phyloP scores from a whole-genome alignment of 2,113 vertebrate genomes.

The Bubo scandiacus region DNA sequence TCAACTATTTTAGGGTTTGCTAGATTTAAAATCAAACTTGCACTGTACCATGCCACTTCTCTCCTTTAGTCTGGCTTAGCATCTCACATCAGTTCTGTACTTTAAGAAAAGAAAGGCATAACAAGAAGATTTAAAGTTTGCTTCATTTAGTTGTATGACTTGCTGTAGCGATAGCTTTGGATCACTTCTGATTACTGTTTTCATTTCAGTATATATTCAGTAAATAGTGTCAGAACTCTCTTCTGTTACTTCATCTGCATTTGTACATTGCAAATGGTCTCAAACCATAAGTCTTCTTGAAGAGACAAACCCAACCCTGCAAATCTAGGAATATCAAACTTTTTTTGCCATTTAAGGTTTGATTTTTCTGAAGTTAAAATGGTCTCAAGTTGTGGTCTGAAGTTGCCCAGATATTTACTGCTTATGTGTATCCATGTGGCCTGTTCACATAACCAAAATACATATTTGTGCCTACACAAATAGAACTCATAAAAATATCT shows the following conservation, averaged over 20 bases:
- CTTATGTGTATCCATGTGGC: neutral
- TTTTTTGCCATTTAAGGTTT: constrained; percentile 45
- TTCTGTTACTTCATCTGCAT: neutral
- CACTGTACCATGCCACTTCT: neutral
- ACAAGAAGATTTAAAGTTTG: neutral
- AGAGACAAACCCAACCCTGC: neutral
- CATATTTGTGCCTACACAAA: constrained; percentile 20
- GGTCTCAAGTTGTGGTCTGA: neutral
- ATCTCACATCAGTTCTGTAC: neutral
- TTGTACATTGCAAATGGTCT: neutral
- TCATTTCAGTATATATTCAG: neutral
- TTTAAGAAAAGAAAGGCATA: neutral
- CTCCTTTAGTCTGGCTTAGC: neutral
- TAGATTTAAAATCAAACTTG: neutral
- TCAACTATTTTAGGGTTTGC: neutral
- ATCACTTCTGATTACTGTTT: neutral
- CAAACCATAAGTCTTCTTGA: neutral
- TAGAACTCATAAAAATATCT: constrained; percentile 44
- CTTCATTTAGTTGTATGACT: neutral
- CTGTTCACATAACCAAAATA: constrained; percentile 9
- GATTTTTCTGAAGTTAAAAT: constrained; percentile 30
- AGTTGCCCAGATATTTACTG: neutral
- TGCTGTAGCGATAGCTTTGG: neutral
- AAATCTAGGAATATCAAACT: neutral
- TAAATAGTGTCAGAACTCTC: neutral